Conservation (phyloP, 2,888 invertebrate genomes). For the Luperina testacea region DNA sequence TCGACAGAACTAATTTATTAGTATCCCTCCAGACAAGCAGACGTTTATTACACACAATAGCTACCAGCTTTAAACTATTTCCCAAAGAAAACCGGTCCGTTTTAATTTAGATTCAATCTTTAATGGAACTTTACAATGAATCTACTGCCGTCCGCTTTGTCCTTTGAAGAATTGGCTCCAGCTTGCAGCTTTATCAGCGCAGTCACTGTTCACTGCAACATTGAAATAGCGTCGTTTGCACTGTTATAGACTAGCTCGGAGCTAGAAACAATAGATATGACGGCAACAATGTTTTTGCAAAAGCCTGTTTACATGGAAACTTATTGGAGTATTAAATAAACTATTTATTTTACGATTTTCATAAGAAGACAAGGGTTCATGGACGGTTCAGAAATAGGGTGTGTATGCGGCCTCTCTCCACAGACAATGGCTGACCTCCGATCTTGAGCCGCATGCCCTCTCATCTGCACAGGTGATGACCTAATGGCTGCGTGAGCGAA, state of each 20-base stretch:
- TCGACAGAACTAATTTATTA: conserved; percentile 22
- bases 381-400: not conserved
- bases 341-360: not conserved
- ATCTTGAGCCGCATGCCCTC: not conserved
- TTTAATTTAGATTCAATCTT: conserved; percentile 59
- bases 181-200: conserved; percentile 49
- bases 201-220: conserved; percentile 32
- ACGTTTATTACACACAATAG: conserved; percentile 18
- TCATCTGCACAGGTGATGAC: not conserved
- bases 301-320: not conserved
- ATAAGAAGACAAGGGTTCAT: too few species aligned
- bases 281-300: not conserved
- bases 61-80: conserved; percentile 28
- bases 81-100: conserved; percentile 25
- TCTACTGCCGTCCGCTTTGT: conserved; percentile 43
- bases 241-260: conserved; percentile 4
- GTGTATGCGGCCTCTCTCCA: not conserved
- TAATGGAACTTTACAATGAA: conserved; percentile 56
- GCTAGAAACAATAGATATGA: conserved; percentile 7
- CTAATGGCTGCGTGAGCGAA: not conserved
- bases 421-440: not conserved
- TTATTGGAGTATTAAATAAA: not conserved
- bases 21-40: not conserved
- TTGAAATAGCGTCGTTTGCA: conserved; percentile 25
- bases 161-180: conserved; percentile 47